Conservation (phyloP, 2,888 invertebrate species). For the Thymelicus lineola region DNA sequence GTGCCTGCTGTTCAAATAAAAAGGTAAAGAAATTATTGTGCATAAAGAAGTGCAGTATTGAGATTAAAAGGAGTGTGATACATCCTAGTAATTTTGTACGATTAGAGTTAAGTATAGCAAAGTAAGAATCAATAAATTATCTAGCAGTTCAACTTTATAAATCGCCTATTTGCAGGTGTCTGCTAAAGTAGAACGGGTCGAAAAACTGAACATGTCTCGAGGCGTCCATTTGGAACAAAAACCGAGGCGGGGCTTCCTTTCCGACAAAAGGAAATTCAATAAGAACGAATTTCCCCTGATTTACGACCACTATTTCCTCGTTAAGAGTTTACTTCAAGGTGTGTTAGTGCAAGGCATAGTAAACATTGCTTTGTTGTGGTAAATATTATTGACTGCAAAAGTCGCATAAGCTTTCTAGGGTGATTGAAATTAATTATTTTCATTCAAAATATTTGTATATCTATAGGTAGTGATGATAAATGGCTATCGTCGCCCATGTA, state of each 20-base stretch:
- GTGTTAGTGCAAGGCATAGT: slow-evolving; percentile 67
- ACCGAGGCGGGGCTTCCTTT: slow-evolving; percentile 69
- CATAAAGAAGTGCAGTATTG: too few species aligned
- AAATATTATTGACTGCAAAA: slow-evolving; percentile 1
- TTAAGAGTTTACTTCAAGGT: slow-evolving; percentile 77
- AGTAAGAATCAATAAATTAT: slow-evolving; percentile 12
- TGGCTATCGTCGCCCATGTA: too few species aligned
- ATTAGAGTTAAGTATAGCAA: too few species aligned
- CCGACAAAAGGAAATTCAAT: slow-evolving; percentile 83
- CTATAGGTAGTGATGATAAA: too few species aligned
- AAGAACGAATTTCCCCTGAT: slow-evolving; percentile 83
- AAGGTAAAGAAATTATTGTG: too few species aligned
- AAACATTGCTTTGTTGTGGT: slow-evolving; percentile 59
- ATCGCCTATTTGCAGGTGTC: slow-evolving; percentile 31
- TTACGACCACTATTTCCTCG: slow-evolving; percentile 84
- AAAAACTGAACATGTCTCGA: slow-evolving; percentile 65
- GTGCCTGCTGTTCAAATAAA: too few species aligned
- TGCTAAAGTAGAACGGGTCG: slow-evolving; percentile 12
- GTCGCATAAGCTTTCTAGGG: background rate
- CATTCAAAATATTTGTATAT: too few species aligned
- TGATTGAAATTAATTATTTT: too few species aligned
- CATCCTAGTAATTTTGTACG: too few species aligned
- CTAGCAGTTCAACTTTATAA: slow-evolving; percentile 18
- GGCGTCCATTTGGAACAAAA: slow-evolving; percentile 75
- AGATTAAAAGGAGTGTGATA: too few species aligned